Evolutionary conservation across 1,140 invertebrate species (phyloP).

Genomic region (Himalopsyche phryganea): DNA sequence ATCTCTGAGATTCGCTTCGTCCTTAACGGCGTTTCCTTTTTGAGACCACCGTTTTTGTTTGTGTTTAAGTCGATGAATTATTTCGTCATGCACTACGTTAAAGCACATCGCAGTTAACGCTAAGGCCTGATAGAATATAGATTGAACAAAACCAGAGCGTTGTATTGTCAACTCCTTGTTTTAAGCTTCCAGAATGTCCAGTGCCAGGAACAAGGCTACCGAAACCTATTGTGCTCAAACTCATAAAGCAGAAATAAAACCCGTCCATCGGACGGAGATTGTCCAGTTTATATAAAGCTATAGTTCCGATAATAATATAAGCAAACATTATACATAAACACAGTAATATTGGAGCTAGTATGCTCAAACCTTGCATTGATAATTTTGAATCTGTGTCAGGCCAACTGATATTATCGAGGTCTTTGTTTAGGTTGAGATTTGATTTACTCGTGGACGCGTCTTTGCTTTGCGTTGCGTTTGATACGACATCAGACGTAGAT

Average conservation of each 20-base stretch:
- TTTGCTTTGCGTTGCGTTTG: conserved; percentile 23
- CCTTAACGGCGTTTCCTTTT: conserved; percentile 50
- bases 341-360: conserved; percentile 74
- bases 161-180: conserved; percentile 35
- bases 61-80: conserved; percentile 73
- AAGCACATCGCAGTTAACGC: conserved; percentile 96
- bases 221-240: conserved; percentile 88
- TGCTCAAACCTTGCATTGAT: conserved; percentile 72
- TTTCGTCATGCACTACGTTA: conserved; percentile 94
- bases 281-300: conserved; percentile 81
- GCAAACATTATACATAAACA: conserved; percentile 77
- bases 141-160: conserved; percentile 88
- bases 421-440: conserved; percentile 43
- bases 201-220: conserved; percentile 83
- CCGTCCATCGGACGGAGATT: conserved; percentile 83
- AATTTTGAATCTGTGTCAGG: conserved; percentile 65
- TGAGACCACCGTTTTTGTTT: conserved; percentile 52
- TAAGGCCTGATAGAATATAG: conserved; percentile 92
- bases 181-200: conserved; percentile 13
- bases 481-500: neutral
- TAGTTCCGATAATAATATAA: conserved; percentile 83
- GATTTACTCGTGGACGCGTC: conserved; percentile 45
- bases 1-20: conserved; percentile 49
- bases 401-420: conserved; percentile 51
- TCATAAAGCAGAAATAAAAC: conserved; percentile 93